Base-by-base conservation (phyloP, 2,113 vertebrate species). In the Anser cygnoides region DNA sequence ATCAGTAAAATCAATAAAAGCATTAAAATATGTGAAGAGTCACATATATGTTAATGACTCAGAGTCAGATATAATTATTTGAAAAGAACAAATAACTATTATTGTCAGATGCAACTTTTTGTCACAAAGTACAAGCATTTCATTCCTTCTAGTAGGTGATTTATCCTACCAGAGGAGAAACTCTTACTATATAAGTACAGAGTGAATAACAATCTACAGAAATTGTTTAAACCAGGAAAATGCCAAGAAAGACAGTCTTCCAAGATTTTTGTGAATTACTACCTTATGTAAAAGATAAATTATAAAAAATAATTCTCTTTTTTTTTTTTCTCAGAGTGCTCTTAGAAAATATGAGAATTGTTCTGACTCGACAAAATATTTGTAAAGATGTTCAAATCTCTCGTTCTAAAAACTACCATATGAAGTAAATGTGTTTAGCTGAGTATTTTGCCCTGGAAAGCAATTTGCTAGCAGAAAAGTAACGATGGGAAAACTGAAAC, bases 321-420 rank as follows among this genome's bases (percentile, higher is more conserved):
- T 39, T 39, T 39, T n/a, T 39, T 39, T 39, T 39, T 39, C 20
- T 62, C 35, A 39, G 31, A 57, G 17, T 54, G 20, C 6, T 85
- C 20, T 73, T 39, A 54, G 54, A 66, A 65, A 26, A 62, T 61
- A 82, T 6, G 54, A 58, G 54, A 76, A 35, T 75, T 82, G 19
- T 35, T 87, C 29, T 72, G 58, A 91, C 66, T 79, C 70, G 68
- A 65, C 19, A 76, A 94, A 94, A 83, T 49, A 62, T 93, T 82
- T 93, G 23, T 33, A 92, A 93, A 89, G 31, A 3, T 76, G 20
- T 39, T 87, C 10, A 55, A 82, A 23, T 23, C 29, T 84, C 28
- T 79, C 46, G 11, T 43, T 91, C 62, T 44, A 55, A 83, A 85
- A 85, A 22, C 44, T 76, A 54, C 21, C 6, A 11, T 18, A 75